Conservation (phyloP, 2,797 vertebrate genomes). For the Spizella passerina region DNA sequence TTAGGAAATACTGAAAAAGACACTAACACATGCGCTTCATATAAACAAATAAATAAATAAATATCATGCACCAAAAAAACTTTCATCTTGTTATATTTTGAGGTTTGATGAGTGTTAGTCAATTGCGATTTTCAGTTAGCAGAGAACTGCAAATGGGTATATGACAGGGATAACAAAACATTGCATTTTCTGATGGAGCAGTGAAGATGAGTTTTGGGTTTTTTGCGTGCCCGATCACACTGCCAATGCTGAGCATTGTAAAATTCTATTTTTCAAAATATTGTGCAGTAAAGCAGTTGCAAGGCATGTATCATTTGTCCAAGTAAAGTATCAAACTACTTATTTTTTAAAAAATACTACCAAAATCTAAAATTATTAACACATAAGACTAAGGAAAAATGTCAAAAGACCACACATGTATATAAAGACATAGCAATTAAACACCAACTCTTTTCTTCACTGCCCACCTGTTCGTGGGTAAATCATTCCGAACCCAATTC, state of each 20-base stretch:
- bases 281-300: background rate
- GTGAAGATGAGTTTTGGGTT: background rate
- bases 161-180: background rate
- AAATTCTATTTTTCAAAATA: background rate
- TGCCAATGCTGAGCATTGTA: background rate
- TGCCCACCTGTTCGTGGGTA: background rate
- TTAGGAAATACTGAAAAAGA: too few relatives aligned
- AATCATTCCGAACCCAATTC: background rate
- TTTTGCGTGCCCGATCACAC: background rate
- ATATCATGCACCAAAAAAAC: background rate
- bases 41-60: too few relatives aligned
- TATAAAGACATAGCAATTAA: background rate
- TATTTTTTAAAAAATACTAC: background rate
- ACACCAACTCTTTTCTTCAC: background rate
- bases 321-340: background rate
- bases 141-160: background rate
- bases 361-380: background rate
- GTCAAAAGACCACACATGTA: background rate
- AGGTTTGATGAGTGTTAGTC: background rate
- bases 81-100: background rate
- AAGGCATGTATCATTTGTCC: background rate
- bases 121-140: background rate
- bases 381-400: background rate
- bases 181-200: background rate
- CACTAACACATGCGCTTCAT: too few relatives aligned